Conservation (phyloP, 2,113 vertebrate species). For the Pseudorectes ferrugineus region DNA sequence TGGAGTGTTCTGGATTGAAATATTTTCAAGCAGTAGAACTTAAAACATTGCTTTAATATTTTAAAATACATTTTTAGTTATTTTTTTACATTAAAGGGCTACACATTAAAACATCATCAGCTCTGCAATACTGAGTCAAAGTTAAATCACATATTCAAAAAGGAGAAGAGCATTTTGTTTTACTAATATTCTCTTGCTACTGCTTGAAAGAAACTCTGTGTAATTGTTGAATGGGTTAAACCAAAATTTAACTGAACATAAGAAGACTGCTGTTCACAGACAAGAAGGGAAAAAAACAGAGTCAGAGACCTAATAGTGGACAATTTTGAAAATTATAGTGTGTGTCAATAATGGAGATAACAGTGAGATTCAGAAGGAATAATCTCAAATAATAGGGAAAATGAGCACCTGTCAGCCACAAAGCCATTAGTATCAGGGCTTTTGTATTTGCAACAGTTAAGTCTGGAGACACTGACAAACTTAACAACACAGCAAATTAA, state of each 20-base stretch:
- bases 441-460: constrained; percentile 51
- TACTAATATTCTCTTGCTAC: background rate
- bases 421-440: constrained; percentile 48
- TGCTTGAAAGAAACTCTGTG: background rate
- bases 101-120: background rate
- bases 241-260: constrained; percentile 18
- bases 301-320: constrained; percentile 62
- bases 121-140: background rate
- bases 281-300: background rate
- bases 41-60: background rate
- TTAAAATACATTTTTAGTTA: background rate
- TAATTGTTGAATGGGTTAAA: constrained; percentile 36
- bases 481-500: constrained; percentile 42
- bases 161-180: background rate
- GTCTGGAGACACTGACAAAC: constrained; percentile 44
- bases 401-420: constrained; percentile 57
- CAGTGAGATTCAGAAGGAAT: constrained; percentile 54
- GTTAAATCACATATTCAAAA: background rate
- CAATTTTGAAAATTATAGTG: constrained; percentile 64
- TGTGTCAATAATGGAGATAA: constrained; percentile 57
- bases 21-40: background rate
- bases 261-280: constrained; percentile 15
- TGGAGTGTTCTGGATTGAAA: background rate
- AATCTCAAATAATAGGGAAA: constrained; percentile 43
- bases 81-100: background rate